Evolutionary conservation across 1,140 invertebrate genomes (phyloP), one percentile per base, ranked within the genome.

Genomic region (Planococcus citri): DNA sequence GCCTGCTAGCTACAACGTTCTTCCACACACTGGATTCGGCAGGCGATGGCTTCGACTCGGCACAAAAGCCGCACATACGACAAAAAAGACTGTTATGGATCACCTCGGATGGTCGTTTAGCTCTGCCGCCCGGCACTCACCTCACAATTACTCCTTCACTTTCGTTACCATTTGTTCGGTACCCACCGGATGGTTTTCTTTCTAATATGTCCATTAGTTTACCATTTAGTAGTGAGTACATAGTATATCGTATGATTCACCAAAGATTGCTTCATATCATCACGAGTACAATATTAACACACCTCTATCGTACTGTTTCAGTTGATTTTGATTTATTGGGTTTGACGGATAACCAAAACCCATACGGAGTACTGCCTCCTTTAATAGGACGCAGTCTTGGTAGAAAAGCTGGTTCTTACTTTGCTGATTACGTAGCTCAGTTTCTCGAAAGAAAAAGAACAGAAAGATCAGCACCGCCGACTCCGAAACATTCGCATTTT

Each of bases 301-400:
- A 67, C n/a, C 12, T 27, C 9, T 33, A 6, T 68, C n/a, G 17
- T 51, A 14, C 2, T 64, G 14, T 78, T 79, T 29, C 78, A 92
- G 90, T 92, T 79, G 87, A 90, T 73, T 90, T 92, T 75, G 88
- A 91, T 75, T 88, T 88, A 74, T 75, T 92, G 69, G 90, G 89
- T 10, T 74, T 91, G 73, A 92, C 90, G 6, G 89, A 91, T 73
- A 91, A 91, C 74, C 87, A 90, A 74, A 92, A 92, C 79, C 89
- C 89, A 0, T 88, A 89, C 73, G 89, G 90, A 4, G 84, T 84
- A n/a, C 76, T 91, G 37, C 88, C 89, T 0, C 85, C 88, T 1
- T 61, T 81, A 20, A 83, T 91, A 69, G 87, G 85, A 0, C 77
- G 86, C 69, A 87, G 87, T 3, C 85, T 90, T 80, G 79, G 79